phyloP scores from a whole-genome alignment of 2,797 vertebrate genomes.

The Streptopelia turtur region DNA sequence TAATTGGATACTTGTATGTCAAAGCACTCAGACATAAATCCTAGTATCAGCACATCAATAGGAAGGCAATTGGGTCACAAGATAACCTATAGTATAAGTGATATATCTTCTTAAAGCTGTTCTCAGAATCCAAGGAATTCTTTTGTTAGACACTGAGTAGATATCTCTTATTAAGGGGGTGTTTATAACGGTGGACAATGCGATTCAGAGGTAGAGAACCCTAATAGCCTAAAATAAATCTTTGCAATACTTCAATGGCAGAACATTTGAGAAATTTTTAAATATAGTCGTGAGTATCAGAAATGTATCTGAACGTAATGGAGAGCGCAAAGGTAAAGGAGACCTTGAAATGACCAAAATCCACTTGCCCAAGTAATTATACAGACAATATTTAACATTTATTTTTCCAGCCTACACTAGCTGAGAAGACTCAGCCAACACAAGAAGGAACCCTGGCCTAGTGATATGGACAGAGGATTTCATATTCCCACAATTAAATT shows the following conservation, averaged over 20 bases:
- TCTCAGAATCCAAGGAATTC: slow-evolving; percentile 70
- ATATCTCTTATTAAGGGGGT: slow-evolving; percentile 71
- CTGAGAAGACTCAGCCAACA: neutral
- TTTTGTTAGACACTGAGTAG: slow-evolving; percentile 67
- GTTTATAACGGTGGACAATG: slow-evolving; percentile 68
- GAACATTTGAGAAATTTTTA: slow-evolving; percentile 49
- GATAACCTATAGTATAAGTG: slow-evolving; percentile 58
- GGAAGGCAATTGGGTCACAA: slow-evolving; percentile 73
- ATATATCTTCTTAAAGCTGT: slow-evolving; percentile 63
- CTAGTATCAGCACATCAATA: slow-evolving; percentile 75
- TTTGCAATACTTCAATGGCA: slow-evolving; percentile 13
- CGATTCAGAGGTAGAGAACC: slow-evolving; percentile 28
- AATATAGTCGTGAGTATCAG: slow-evolving; percentile 17
- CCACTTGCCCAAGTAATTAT: slow-evolving; percentile 41
- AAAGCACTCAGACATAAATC: slow-evolving; percentile 70
- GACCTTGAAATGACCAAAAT: slow-evolving; percentile 25
- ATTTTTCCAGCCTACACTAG: slow-evolving; percentile 31
- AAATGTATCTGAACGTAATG: slow-evolving; percentile 23
- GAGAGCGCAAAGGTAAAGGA: slow-evolving; percentile 22
- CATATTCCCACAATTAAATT: slow-evolving; percentile 1
- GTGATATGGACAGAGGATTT: slow-evolving; percentile 47
- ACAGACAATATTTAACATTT: slow-evolving; percentile 3
- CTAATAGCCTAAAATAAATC: slow-evolving; percentile 65
- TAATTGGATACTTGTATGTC: slow-evolving; percentile 77
- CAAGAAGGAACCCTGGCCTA: neutral